phyloP scores from a whole-genome alignment of 2,113 vertebrate species.

The Xiphophorus hellerii region DNA sequence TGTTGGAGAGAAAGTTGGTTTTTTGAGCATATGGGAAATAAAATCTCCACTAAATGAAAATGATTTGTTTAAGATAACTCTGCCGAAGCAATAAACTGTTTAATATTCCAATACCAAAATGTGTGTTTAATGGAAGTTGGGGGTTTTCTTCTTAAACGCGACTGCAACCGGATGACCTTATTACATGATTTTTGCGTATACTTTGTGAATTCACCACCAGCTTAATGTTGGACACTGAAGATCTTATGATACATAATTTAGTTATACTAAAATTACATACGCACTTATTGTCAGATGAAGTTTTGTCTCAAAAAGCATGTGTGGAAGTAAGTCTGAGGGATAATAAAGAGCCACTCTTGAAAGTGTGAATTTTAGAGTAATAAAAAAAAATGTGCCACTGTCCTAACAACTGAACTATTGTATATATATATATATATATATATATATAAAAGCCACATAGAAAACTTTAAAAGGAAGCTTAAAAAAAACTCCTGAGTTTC shows the following conservation, averaged over 20 bases:
- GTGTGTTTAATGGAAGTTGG: background rate
- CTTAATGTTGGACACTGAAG: too few relatives aligned
- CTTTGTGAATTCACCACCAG: background rate
- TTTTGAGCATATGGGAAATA: background rate
- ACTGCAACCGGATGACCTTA: background rate
- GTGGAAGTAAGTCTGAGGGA: too few relatives aligned
- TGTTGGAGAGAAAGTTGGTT: slow-evolving; percentile 15
- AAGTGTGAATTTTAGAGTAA: too few relatives aligned
- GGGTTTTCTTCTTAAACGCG: background rate
- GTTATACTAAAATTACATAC: background rate
- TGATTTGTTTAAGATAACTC: background rate
- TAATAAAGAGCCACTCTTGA: background rate
- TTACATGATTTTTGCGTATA: background rate
- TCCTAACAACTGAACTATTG: background rate
- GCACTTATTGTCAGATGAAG: background rate
- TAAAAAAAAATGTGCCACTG: background rate
- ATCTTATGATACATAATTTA: background rate
- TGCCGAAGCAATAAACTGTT: too few relatives aligned
- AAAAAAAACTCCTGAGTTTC: background rate
- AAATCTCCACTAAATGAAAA: background rate
- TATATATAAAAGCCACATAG: too few relatives aligned
- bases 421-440: too few relatives aligned
- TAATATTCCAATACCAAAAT: too few relatives aligned
- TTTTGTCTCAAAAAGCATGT: background rate
- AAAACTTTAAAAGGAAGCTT: background rate